A percentile compares a stretch with the other conserved stretches of the same genome.
phyloP scores from a whole-genome alignment of 2,888 invertebrate species.

The Trissoscelio sp. region DNA sequence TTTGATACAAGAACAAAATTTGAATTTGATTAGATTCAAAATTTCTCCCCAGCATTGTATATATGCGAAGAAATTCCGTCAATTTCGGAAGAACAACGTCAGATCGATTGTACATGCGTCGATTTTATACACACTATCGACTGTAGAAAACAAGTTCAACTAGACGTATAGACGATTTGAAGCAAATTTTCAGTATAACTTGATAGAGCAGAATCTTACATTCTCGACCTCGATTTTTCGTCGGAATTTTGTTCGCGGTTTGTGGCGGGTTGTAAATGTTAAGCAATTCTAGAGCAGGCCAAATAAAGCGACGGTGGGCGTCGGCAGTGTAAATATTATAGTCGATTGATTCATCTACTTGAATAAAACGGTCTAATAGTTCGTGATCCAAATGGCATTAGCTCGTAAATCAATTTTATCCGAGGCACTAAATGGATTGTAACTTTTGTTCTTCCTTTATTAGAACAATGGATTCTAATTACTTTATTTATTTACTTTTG shows the following conservation, averaged over 20 bases:
- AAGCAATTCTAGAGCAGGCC: constrained; percentile 34
- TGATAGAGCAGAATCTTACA: constrained; percentile 17
- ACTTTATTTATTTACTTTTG: background rate
- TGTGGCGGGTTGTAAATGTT: constrained; percentile 30
- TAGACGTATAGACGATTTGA: background rate
- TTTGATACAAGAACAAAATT: no score
- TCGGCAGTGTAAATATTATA: constrained; percentile 49
- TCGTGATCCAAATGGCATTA: constrained; percentile 3
- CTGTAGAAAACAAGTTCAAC: constrained; percentile 5
- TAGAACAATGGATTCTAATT: no score
- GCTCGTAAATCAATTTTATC: constrained; percentile 50
- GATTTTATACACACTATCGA: constrained; percentile 29
- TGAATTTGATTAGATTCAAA: constrained; percentile 1
- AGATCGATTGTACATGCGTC: constrained; percentile 25
- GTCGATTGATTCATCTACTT: constrained; percentile 39
- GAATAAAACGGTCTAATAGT: constrained; percentile 26
- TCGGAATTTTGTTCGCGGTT: constrained; percentile 26
- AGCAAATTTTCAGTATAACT: background rate
- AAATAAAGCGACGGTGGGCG: constrained; percentile 45
- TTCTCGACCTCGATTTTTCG: background rate
- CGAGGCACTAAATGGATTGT: background rate
- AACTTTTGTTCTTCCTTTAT: background rate
- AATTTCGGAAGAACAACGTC: background rate
- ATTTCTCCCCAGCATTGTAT: constrained; percentile 14
- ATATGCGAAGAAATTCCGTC: constrained; percentile 25